phyloP scores from a whole-genome alignment of 2,113 vertebrate species.

The Sphaerodactylus townsendi region DNA sequence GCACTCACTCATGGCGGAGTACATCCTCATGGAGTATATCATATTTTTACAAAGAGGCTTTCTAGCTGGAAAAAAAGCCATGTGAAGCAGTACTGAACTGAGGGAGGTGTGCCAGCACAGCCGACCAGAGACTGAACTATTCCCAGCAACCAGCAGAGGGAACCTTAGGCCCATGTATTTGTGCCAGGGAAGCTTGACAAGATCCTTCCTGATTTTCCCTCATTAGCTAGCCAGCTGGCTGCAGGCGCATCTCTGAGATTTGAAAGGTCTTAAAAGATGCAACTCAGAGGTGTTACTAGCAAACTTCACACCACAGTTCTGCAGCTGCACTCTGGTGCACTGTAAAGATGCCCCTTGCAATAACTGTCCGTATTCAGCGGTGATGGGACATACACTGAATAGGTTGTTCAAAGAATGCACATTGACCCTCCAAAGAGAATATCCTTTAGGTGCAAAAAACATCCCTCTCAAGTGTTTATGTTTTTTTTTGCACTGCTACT shows the following conservation, averaged over 20 bases:
- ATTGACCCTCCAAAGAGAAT: background rate
- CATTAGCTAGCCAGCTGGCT: background rate
- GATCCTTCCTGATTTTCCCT: background rate
- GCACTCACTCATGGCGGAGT: background rate
- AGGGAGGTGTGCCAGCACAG: background rate
- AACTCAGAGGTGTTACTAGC: background rate
- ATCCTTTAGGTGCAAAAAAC: background rate
- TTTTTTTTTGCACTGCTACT: background rate
- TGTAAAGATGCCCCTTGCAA: background rate
- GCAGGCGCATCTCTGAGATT: background rate
- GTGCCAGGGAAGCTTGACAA: background rate
- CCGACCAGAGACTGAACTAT: background rate
- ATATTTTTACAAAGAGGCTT: background rate
- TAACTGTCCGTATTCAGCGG: background rate
- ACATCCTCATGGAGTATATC: background rate
- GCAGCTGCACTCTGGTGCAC: background rate
- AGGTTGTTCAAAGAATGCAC: background rate
- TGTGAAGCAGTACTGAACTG: background rate
- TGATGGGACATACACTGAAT: background rate
- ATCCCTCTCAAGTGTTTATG: background rate
- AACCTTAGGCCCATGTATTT: background rate
- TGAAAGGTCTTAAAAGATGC: background rate
- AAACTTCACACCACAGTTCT: background rate
- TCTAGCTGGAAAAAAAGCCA: background rate
- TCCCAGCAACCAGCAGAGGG: conserved; percentile 21